Evolutionary conservation across 2,797 vertebrate species (phyloP).

Genomic region (Peromyscus eremicus): DNA sequence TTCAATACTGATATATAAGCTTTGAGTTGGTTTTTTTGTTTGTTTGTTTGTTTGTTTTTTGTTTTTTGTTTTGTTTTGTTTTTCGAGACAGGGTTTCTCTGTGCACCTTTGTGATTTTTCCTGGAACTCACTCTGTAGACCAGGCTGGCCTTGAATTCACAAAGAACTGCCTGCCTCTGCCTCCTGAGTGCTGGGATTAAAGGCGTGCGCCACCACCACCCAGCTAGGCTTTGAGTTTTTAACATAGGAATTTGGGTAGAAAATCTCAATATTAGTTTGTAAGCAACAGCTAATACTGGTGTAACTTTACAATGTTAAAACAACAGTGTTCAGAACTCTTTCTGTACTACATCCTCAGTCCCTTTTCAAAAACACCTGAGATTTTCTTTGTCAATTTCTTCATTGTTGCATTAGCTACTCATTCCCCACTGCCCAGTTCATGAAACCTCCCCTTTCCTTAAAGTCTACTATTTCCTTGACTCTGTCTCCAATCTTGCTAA

Average conservation of each 20-base stretch:
- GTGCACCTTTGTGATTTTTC: too few relatives aligned
- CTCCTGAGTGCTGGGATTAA: too few relatives aligned
- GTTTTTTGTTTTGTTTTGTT: too few relatives aligned
- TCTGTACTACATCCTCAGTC: not conserved
- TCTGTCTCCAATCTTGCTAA: conserved; percentile 1
- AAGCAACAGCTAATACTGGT: not conserved
- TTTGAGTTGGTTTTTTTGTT: too few relatives aligned
- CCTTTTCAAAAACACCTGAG: not conserved
- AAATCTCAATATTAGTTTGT: not conserved
- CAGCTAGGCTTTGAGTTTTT: not conserved
- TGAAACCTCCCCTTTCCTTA: not conserved
- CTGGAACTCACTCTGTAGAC: too few relatives aligned
- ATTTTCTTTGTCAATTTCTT: not conserved
- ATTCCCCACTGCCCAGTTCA: not conserved
- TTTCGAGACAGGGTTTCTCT: too few relatives aligned
- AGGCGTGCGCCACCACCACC: too few relatives aligned
- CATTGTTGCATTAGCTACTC: not conserved
- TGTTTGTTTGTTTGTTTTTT: too few relatives aligned
- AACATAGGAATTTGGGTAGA: not conserved
- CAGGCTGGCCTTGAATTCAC: too few relatives aligned
- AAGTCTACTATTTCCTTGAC: not conserved
- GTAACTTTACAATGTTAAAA: not conserved
- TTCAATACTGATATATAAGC: not conserved
- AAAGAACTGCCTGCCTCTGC: too few relatives aligned
- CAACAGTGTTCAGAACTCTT: not conserved